Evolutionary conservation across 2,888 invertebrate species (phyloP).

Genomic region (Lithosia quadra): DNA sequence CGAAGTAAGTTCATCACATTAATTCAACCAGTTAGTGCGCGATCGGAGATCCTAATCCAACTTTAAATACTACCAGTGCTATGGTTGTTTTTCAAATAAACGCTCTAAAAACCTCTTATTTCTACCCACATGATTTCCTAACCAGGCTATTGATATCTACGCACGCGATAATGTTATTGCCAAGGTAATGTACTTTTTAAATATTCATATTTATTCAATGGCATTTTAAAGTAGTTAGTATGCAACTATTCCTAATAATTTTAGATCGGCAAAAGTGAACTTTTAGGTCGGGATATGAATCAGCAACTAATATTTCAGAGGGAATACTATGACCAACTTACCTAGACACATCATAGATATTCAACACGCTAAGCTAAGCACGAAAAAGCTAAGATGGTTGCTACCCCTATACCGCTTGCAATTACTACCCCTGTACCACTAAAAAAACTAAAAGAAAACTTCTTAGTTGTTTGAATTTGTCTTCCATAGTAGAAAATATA

Average conservation of each 20-base stretch:
- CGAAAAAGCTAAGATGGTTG: too few species aligned
- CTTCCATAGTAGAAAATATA: background rate
- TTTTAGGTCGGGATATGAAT: too few species aligned
- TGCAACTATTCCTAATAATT: too few species aligned
- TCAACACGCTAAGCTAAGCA: too few species aligned
- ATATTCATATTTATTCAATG: too few species aligned
- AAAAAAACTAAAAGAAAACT: background rate
- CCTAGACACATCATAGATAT: too few species aligned
- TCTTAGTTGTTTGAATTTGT: background rate
- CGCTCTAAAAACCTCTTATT: background rate
- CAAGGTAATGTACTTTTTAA: too few species aligned
- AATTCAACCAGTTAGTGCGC: conserved; percentile 41
- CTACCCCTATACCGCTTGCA: too few species aligned
- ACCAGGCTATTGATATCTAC: background rate
- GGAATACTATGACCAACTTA: too few species aligned
- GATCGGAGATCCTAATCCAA: conserved; percentile 29
- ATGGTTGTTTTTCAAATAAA: background rate
- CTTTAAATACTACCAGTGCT: conserved; percentile 19
- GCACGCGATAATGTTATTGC: conserved; percentile 1
- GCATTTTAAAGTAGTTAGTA: too few species aligned
- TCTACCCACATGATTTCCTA: background rate
- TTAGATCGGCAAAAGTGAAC: too few species aligned
- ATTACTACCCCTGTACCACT: background rate
- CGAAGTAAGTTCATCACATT: conserved; percentile 38
- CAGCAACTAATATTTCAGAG: too few species aligned